Evolutionary conservation across 2,113 vertebrate genomes (phyloP).

Genomic region (Cairina moschata): DNA sequence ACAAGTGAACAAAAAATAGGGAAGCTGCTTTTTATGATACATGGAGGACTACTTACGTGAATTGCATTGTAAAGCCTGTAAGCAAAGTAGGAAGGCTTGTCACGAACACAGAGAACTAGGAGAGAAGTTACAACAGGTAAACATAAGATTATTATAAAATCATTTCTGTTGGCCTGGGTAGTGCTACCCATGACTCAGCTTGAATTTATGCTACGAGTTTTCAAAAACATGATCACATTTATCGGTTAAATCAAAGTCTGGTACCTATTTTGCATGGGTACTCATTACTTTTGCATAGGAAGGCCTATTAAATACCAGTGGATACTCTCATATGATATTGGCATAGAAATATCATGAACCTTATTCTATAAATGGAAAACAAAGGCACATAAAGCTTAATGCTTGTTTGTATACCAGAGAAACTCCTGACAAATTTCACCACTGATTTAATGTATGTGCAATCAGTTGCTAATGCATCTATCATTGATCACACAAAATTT

Average conservation of each 20-base stretch:
- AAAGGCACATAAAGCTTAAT: neutral
- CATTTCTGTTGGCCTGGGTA: neutral
- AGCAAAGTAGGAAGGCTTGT: slow-evolving; percentile 82
- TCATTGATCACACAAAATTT: neutral
- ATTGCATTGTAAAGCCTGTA: slow-evolving; percentile 79
- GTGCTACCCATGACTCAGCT: neutral
- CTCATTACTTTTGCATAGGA: neutral
- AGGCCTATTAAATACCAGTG: neutral
- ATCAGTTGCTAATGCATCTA: neutral
- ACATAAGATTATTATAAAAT: neutral
- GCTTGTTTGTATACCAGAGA: neutral
- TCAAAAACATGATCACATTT: neutral
- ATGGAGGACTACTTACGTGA: slow-evolving; percentile 76
- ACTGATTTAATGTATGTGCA: neutral
- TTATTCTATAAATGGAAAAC: neutral
- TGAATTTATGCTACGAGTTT: neutral
- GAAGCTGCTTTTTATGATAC: neutral
- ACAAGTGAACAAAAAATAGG: neutral
- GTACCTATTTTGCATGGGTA: neutral
- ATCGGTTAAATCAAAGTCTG: neutral
- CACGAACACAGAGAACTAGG: slow-evolving; percentile 79
- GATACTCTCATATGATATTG: neutral
- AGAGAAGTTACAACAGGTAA: slow-evolving; percentile 23
- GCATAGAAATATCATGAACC: neutral
- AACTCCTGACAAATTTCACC: neutral